Evolutionary conservation across 2,113 vertebrate species (phyloP), one percentile per base, ranked within the genome.

Genomic region (Cichladusa arquata): DNA sequence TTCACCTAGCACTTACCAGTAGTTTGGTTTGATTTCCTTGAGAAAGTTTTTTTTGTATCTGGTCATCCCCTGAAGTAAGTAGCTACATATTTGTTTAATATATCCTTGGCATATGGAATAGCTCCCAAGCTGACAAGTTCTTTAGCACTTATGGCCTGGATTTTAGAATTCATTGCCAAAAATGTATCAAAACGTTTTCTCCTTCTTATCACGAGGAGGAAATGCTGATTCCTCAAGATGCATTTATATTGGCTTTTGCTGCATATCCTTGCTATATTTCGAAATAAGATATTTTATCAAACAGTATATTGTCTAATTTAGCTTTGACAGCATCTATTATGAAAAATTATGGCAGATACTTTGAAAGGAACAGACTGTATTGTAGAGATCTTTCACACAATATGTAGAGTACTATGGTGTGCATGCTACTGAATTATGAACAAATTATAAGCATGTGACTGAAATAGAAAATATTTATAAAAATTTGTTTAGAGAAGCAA

Each of bases 121-220:
- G 34, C 38, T 97, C 66, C 78, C 67, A 94, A 94, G 92, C 64
- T 93, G 92, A 81, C 86, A 95, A 90, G 72, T 33, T 87, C 34
- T 92, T 97, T 93, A 89, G 81, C 93, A 73, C 77, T 96, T n/a
- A 40, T 60, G 54, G 76, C 73, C 84, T 82, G 64, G 31, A 71
- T 96, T 96, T 96, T 48, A 91, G 50, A 80, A 73, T 76, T 86
- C 33, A 25, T 77, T 94, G 96, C 77, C 92, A 95, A 94, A 96
- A 96, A 87, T 74, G 79, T 69, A 95, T 94, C 92, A 96, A 96
- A 96, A 95, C 70, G 92, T 80, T 92, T 79, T 90, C 70, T 96
- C 24, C 47, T 95, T 69, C 76, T 70, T 95, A 61, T 87, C 72
- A 70, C 0, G 0, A 86, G 62, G 26, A 92, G 57, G 58, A 97